A percentile compares a stretch with the other conserved stretches of the same genome.
phyloP scores from a whole-genome alignment of 2,797 vertebrate species.

The Agapornis canus region DNA sequence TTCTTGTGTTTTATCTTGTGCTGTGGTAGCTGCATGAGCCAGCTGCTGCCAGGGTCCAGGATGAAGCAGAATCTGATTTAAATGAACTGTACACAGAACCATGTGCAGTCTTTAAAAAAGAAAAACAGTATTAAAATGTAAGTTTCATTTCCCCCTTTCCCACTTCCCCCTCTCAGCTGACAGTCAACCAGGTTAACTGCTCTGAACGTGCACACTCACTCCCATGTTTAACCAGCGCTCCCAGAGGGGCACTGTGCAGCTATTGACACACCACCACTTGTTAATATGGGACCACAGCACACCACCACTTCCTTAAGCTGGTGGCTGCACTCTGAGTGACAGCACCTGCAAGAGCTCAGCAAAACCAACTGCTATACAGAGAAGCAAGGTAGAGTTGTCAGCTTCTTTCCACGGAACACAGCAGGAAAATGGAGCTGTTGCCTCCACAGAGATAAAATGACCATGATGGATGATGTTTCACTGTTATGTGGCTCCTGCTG shows the following conservation, averaged over 20 bases:
- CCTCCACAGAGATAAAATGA: not conserved
- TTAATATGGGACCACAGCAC: not conserved
- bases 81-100: not conserved
- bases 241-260: not conserved
- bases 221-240: not conserved
- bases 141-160: constrained; percentile 19
- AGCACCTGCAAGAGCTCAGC: constrained; percentile 31
- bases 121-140: constrained; percentile 10
- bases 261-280: not conserved
- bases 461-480: not conserved
- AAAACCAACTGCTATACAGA: not conserved
- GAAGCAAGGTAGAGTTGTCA: not conserved
- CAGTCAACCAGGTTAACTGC: constrained; percentile 3
- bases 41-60: not conserved
- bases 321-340: not conserved
- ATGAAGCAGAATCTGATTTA: not conserved
- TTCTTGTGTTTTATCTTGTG: not conserved
- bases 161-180: constrained; percentile 31
- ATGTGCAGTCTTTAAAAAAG: not conserved
- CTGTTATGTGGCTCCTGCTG: not conserved
- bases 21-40: not conserved
- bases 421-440: not conserved
- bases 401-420: not conserved
- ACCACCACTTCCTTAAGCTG: not conserved
- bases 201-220: not conserved